Evolutionary conservation across 92 coral and sea anemone genomes (phyloP).

Genomic region (Ricordea florida): DNA sequence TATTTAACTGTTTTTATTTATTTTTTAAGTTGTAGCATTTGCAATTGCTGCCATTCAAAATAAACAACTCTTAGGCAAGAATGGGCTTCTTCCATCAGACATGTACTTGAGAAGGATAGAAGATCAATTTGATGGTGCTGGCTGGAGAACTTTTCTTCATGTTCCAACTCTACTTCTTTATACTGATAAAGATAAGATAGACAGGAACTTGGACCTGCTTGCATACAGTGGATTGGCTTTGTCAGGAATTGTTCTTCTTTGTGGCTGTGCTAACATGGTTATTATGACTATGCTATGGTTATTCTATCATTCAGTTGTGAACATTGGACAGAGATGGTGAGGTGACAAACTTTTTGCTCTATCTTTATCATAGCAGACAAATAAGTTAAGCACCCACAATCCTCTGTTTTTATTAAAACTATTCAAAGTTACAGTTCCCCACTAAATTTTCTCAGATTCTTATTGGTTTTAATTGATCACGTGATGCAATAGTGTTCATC

Average conservation of each 20-base stretch:
- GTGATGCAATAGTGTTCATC: no score
- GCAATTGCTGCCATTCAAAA: constrained; percentile 91
- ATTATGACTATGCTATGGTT: constrained; percentile 86
- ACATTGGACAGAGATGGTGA: constrained; percentile 95
- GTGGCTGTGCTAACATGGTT: constrained; percentile 89
- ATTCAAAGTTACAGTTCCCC: no score
- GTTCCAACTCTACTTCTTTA: constrained; percentile 85
- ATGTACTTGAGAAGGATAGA: constrained; percentile 70
- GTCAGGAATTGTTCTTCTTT: constrained; percentile 72
- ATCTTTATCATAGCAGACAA: no score
- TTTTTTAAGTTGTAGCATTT: constrained; percentile 91
- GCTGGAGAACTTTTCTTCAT: constrained; percentile 76
- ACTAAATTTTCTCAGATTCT: no score
- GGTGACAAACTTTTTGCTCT: neutral
- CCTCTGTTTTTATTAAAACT: no score
- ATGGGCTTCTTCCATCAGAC: constrained; percentile 91
- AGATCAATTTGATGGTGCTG: constrained; percentile 73
- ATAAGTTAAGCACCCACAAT: no score
- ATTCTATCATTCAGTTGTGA: constrained; percentile 87
- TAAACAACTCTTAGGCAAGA: constrained; percentile 88
- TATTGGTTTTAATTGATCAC: no score
- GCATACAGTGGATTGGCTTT: constrained; percentile 83
- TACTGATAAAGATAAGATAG: constrained; percentile 69
- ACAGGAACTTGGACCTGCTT: constrained; percentile 70
- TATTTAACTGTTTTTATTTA: neutral